Percentiles rank a stretch among this genome's conserved stretches.
phyloP scores from a whole-genome alignment of 2,888 invertebrate genomes.

The Pristionchus arcanus region DNA sequence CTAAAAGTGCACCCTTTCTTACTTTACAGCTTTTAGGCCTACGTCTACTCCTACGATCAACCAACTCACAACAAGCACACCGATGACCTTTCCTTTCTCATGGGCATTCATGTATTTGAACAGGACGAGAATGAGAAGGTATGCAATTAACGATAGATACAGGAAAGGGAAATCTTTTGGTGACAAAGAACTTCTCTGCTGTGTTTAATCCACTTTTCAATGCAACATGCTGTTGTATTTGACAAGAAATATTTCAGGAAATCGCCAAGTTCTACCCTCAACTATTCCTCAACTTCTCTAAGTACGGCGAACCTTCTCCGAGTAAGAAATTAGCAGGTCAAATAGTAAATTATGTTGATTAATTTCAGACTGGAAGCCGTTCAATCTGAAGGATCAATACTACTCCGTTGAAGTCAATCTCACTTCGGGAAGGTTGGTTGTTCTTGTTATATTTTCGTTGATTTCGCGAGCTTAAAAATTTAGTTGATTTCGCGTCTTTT shows the following conservation, averaged over 20 bases:
- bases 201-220: too few species aligned
- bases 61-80: conserved; percentile 65
- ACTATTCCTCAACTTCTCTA: conserved; percentile 39
- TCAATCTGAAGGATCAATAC: neutral
- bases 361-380: conserved; percentile 24
- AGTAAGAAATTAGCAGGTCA: neutral
- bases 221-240: too few species aligned
- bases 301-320: conserved; percentile 46
- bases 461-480: too few species aligned
- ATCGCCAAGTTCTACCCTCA: conserved; percentile 50
- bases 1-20: too few species aligned
- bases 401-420: neutral
- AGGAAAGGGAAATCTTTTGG: too few species aligned
- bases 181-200: too few species aligned
- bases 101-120: conserved; percentile 67
- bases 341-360: too few species aligned
- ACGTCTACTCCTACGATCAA: conserved; percentile 65
- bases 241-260: conserved; percentile 15
- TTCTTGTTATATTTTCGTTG: too few species aligned
- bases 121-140: conserved; percentile 65
- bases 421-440: neutral
- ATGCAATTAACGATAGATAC: too few species aligned
- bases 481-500: too few species aligned
- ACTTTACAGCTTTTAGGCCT: conserved; percentile 60
- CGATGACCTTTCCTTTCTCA: conserved; percentile 66